Base-by-base conservation (phyloP, 2,113 vertebrate species). In the Myiagra hebetior region DNA sequence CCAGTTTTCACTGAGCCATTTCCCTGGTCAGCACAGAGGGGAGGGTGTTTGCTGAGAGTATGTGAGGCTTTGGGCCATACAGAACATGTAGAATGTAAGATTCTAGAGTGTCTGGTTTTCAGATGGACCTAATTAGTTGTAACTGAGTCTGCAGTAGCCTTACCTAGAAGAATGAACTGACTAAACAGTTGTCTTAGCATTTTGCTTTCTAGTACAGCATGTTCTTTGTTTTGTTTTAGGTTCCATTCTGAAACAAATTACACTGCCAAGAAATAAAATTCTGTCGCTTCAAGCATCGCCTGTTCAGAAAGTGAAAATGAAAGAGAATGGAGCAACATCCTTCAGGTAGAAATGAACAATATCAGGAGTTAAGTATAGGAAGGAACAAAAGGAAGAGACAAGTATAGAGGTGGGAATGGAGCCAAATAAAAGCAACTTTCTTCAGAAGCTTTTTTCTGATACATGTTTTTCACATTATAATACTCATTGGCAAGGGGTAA, bases 251-350 rank as follows among this genome's bases (percentile, higher is more conserved):
- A 98, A 98, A 90, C 98, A 97, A 89, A 97, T 98, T 95, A 96
- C 98, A 88, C 93, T 98, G 91, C 98, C 98, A 98, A 98, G 98
- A 98, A 98, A 98, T 97, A 98, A 98, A 98, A 97, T 98, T 96
- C 91, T 98, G 93, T 98, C 98, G 0, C 93, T 98, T 94, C 98
- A 98, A 97, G 97, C 98, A 96, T 98, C 98, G 97, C 73, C 95
- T 98, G 88, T 98, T 97, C 98, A 98, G 96, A 98, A 98, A 92
- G 97, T 75, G 83, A 96, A 98, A 98, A 97, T 98, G 95, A 98
- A 98, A 98, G 98, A 98, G 95, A 98, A 97, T 91, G 98, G 98
- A 98, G 79, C 97, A 80, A 70, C 92, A 80, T 97, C 95, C 72
- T 98, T 98, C 97, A 98, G 99, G 99, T 99, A 99, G 97, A 97